Conservation (phyloP, 2,113 vertebrate genomes). For the Corythornis madagascariensis region DNA sequence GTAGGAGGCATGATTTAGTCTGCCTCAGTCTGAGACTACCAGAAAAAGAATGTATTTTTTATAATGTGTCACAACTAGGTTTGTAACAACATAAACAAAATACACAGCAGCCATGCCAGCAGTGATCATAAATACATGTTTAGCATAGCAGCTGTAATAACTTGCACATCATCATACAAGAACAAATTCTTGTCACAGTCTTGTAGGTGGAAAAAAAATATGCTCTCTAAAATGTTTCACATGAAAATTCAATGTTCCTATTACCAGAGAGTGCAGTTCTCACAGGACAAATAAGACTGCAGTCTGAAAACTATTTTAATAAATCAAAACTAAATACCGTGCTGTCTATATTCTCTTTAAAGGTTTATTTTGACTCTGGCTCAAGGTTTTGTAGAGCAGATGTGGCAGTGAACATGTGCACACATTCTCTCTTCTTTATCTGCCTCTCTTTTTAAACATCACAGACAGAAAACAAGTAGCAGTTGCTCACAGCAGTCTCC, state of each 20-base stretch:
- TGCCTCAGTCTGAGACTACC: conserved; percentile 3
- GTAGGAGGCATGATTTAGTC: conserved; percentile 34
- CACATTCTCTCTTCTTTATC: neutral
- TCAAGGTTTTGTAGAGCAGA: neutral
- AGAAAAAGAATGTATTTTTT: conserved; percentile 61
- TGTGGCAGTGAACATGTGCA: neutral
- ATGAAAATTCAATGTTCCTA: conserved; percentile 61
- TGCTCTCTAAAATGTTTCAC: conserved; percentile 63
- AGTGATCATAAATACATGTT: conserved; percentile 70
- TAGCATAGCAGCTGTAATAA: conserved; percentile 64
- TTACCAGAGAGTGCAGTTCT: conserved; percentile 46
- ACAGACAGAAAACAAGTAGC: neutral
- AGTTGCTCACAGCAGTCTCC: neutral
- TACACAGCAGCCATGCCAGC: conserved; percentile 18
- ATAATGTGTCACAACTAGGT: conserved; percentile 48
- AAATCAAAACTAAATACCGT: conserved; percentile 58
- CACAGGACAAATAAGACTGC: conserved; percentile 62
- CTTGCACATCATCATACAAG: conserved; percentile 46
- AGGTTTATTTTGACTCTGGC: conserved; percentile 38
- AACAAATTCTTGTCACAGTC: conserved; percentile 56
- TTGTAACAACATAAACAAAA: conserved; percentile 61
- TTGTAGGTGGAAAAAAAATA: conserved; percentile 55
- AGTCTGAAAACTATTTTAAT: conserved; percentile 62
- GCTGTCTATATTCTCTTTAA: conserved; percentile 38
- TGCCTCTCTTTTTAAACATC: neutral